A percentile compares a stretch with the other conserved stretches of the same genome.
These are phyloP conservation scores for Rhyacophila brunnea DNA, from an alignment of 1,140 invertebrate species.

Conservation along the genomic window DNA sequence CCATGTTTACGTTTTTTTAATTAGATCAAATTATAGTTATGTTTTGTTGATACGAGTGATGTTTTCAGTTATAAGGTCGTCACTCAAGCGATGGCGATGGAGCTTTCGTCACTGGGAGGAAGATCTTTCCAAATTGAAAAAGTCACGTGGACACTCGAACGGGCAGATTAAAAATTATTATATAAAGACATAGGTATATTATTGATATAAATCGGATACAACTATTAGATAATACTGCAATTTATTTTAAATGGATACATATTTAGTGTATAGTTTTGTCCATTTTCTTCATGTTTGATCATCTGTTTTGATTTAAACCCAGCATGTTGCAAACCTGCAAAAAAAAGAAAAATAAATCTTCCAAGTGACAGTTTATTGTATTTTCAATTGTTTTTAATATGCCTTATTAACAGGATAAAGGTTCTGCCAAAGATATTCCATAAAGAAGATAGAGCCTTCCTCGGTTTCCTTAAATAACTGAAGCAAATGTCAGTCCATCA, in stretches of 20 bases:
- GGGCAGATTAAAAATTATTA: constrained; percentile 8
- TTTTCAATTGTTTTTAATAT: too few species aligned
- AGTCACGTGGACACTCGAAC: constrained; percentile 30
- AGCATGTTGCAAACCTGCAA: constrained; percentile 27
- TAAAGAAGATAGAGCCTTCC: too few species aligned
- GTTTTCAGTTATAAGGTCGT: constrained; percentile 29
- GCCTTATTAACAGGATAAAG: too few species aligned
- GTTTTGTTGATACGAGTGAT: too few species aligned
- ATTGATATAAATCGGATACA: not conserved
- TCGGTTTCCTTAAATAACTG: too few species aligned
- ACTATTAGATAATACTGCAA: constrained; percentile 7
- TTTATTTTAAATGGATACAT: constrained; percentile 7
- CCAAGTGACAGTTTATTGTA: too few species aligned
- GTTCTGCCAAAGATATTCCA: too few species aligned
- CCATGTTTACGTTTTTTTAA: too few species aligned
- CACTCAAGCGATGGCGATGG: constrained; percentile 33
- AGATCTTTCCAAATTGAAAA: constrained; percentile 35
- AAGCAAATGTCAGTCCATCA: too few species aligned
- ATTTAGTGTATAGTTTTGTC: too few species aligned
- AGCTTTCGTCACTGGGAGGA: constrained; percentile 28
- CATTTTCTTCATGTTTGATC: not conserved
- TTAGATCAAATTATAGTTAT: too few species aligned
- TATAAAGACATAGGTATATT: not conserved
- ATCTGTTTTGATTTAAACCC: constrained; percentile 23
- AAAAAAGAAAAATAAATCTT: constrained; percentile 12